Evolutionary conservation across 2,113 vertebrate species (phyloP).

Genomic region (Labeo catla): DNA sequence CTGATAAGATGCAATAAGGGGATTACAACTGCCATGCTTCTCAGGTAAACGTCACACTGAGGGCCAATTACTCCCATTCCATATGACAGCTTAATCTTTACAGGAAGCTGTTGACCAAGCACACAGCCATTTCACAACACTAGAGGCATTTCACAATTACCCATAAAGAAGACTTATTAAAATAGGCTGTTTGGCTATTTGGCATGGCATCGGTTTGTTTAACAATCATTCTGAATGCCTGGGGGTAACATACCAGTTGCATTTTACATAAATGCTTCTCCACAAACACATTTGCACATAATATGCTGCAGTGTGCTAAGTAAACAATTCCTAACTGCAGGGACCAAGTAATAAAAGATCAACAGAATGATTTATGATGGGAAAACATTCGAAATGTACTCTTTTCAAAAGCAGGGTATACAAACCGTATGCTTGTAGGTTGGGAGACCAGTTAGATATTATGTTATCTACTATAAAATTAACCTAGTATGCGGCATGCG

Average conservation of each 20-base stretch:
- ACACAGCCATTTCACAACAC: background rate
- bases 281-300: background rate
- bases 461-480: background rate
- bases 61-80: constrained; percentile 36
- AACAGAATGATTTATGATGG: background rate
- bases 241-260: background rate
- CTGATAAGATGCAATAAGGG: constrained; percentile 10
- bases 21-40: constrained; percentile 10
- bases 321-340: background rate
- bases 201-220: constrained; percentile 10
- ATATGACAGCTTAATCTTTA: constrained; percentile 39
- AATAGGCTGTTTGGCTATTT: constrained; percentile 15
- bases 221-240: constrained; percentile 10
- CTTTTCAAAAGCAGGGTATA: background rate
- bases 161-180: background rate
- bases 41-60: background rate
- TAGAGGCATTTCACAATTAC: constrained; percentile 49
- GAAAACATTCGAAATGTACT: background rate
- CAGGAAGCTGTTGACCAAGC: constrained; percentile 11
- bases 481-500: background rate
- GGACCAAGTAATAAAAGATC: background rate
- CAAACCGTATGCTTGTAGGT: background rate
- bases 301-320: background rate
- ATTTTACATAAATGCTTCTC: background rate
- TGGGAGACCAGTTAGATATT: background rate